Percentiles rank a stretch among this genome's conserved stretches.
phyloP scores from a whole-genome alignment of 2,797 vertebrate genomes.

The Rhodeus uyekii region DNA sequence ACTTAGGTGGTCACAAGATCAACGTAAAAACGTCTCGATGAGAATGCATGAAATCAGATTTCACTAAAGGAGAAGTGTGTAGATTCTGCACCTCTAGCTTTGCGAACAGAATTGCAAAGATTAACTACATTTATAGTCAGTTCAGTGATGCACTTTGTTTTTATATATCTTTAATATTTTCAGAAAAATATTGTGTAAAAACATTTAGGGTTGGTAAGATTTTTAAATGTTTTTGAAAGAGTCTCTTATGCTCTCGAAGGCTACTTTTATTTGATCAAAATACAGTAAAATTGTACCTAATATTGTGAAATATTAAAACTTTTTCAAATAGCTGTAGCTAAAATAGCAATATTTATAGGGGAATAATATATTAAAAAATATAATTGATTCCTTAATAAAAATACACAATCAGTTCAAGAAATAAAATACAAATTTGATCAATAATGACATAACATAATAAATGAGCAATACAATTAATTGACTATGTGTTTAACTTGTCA shows the following conservation, averaged over 20 bases:
- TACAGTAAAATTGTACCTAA: not conserved
- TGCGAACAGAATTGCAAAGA: not conserved
- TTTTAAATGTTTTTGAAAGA: not conserved
- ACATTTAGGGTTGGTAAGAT: not conserved
- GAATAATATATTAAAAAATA: too few relatives aligned
- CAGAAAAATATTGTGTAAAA: not conserved
- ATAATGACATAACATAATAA: too few relatives aligned
- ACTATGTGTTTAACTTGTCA: too few relatives aligned
- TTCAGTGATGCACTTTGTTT: not conserved
- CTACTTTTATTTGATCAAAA: not conserved
- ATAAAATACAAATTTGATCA: not conserved
- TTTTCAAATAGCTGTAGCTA: too few relatives aligned
- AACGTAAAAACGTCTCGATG: not conserved
- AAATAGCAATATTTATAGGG: too few relatives aligned
- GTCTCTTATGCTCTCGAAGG: not conserved
- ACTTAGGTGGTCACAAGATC: slow-evolving; percentile 41
- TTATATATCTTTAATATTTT: not conserved
- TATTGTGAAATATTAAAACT: not conserved
- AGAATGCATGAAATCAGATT: not conserved
- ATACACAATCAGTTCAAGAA: not conserved
- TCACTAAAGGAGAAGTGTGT: not conserved
- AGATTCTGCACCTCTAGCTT: not conserved
- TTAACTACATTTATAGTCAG: not conserved
- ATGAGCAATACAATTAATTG: not conserved
- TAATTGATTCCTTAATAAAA: not conserved